These are phyloP conservation scores for Alethe diademata DNA, from an alignment of 2,113 vertebrate genomes.

Conservation along the genomic window DNA sequence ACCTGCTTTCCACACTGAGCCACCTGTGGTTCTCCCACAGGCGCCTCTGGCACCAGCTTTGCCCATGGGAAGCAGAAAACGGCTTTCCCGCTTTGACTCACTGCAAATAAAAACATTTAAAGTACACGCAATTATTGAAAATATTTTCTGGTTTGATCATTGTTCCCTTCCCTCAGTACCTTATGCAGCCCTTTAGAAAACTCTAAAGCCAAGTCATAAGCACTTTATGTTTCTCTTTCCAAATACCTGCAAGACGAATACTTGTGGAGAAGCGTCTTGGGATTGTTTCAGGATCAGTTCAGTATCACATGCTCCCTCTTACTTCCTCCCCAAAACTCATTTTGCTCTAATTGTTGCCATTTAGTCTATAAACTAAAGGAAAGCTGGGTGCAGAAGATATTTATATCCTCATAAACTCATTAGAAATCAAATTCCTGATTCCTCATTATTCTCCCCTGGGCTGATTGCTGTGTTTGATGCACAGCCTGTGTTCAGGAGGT, in stretches of 20 bases:
- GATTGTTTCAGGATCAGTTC: not conserved
- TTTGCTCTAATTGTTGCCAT: not conserved
- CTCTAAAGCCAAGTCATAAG: not conserved
- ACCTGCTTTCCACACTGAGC: not conserved
- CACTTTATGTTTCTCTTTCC: not conserved
- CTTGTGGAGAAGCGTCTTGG: rapidly evolving
- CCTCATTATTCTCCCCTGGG: not conserved
- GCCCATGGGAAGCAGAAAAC: not conserved
- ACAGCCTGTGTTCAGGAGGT: not conserved
- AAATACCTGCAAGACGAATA: not conserved
- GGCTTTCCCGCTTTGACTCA: not conserved
- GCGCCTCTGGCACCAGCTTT: not conserved
- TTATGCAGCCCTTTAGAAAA: not conserved
- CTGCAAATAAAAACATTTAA: not conserved
- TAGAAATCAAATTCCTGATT: not conserved
- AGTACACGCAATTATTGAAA: not conserved
- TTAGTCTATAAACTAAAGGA: not conserved
- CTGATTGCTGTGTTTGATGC: not conserved
- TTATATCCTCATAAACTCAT: not conserved
- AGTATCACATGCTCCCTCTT: not conserved
- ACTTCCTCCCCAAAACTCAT: not conserved
- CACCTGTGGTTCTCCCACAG: not conserved
- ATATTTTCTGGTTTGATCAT: not conserved
- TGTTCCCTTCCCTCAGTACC: not conserved
- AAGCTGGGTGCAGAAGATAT: not conserved